Base-by-base conservation (phyloP, 2,888 invertebrate species). In the Orchestes rusci region DNA sequence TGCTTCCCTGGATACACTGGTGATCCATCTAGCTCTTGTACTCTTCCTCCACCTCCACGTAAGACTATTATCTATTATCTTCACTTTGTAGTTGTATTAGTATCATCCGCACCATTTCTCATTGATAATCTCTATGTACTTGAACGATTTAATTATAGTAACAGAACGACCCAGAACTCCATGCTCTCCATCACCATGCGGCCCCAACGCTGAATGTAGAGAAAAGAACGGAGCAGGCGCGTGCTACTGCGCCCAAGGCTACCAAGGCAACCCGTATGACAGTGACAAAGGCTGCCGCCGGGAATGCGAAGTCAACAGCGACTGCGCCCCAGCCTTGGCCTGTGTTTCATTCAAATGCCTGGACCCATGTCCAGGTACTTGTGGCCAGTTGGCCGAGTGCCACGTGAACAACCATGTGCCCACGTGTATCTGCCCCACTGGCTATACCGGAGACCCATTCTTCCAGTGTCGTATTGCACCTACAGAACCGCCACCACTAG, bases 221-320 rank as follows among this genome's bases (percentile, higher is more conserved):
- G 88, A 88, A 66, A 74, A 79, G 52, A 86, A 87, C 57, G 83
- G 84, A 8, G 86, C 89, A 1, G 87, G 85, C n/a, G 88, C 90
- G 27, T 92, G 91, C 61, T 76, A 78, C 18, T 91, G 90, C 60
- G 79, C 80, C 4, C 74, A 79, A 41, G 86, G 85, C 16, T 85
- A 79, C 56, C 80, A 84, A 56, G 90, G 90, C 20, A 85, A 90
- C 68, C 86, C 91, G 1, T 89, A 89, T 57, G 83, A 83, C 57
- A 70, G 60, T 51, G 70, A 73, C 28, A 71, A 72, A 43, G 86
- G 80, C 20, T 85, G 86, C 59, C 75, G 77, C 44, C 71, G 82
- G 38, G 89, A 90, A 68, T 91, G 90, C 61, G 87, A 88, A 68
- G 70, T 67, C 39, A 89, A 84, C 61, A 76, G 76, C 30, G 89